Conservation (phyloP, 1,140 invertebrate species). For the Penaeus japonicus region DNA sequence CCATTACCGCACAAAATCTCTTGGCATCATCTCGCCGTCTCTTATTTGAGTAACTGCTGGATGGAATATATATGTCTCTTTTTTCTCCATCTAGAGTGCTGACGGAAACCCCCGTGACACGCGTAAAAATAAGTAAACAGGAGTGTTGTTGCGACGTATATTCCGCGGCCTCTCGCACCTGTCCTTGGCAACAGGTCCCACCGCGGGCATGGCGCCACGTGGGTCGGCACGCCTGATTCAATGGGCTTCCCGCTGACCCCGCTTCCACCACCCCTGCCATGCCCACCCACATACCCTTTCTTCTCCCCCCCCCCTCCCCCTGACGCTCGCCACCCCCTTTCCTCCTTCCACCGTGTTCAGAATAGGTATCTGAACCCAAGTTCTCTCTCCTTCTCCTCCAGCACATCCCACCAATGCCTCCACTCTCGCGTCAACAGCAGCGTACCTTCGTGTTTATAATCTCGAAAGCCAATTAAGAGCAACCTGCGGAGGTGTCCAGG, state of each 20-base stretch:
- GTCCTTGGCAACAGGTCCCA: slow-evolving; percentile 5
- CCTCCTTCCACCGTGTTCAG: background rate
- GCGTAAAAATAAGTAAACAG: background rate
- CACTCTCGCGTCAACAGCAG: background rate
- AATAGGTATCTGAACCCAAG: background rate
- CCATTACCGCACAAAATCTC: no score
- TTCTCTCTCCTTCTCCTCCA: background rate
- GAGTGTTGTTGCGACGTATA: background rate
- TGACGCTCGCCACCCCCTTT: background rate
- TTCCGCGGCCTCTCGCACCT: background rate
- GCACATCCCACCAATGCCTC: no score
- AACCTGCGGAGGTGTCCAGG: no score
- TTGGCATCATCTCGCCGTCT: no score
- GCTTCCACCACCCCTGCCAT: background rate
- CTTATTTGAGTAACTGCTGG: no score
- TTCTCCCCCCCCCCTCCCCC: background rate
- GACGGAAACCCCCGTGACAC: no score
- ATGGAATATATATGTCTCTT: no score
- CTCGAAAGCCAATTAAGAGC: no score
- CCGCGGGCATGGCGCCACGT: slow-evolving; percentile 31
- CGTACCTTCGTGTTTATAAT: no score
- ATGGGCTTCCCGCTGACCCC: slow-evolving; percentile 31
- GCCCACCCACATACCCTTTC: background rate
- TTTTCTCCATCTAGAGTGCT: no score
- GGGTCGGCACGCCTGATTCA: slow-evolving; percentile 35